phyloP scores from a whole-genome alignment of 2,113 vertebrate genomes.

The Saimiri boliviensis region DNA sequence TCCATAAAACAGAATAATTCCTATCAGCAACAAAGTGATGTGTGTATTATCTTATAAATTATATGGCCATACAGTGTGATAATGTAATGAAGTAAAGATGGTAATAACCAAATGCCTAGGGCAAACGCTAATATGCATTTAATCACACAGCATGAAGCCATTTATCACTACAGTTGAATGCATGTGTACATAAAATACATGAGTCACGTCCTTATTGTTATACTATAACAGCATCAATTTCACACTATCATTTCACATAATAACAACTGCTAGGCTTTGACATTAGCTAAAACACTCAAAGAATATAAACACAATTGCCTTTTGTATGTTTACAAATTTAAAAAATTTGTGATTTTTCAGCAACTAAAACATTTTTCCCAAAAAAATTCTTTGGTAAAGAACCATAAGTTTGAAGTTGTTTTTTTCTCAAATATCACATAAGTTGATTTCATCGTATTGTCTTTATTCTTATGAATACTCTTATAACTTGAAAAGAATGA shows the following conservation, averaged over 20 bases:
- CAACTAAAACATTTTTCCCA: not conserved
- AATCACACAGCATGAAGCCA: conserved; percentile 90
- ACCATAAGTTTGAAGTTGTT: not conserved
- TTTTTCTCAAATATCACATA: conserved; percentile 38
- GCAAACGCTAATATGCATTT: conserved; percentile 93
- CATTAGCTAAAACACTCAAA: conserved; percentile 82
- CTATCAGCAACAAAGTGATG: conserved; percentile 91
- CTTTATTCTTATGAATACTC: conserved; percentile 49
- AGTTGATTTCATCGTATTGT: conserved; percentile 12
- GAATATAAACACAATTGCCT: conserved; percentile 62
- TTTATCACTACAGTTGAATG: conserved; percentile 91
- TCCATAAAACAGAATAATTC: conserved; percentile 96
- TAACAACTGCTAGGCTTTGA: conserved; percentile 82
- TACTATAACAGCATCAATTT: conserved; percentile 88
- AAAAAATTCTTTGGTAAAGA: conserved; percentile 39
- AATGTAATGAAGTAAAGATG: conserved; percentile 93
- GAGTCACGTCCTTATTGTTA: conserved; percentile 88
- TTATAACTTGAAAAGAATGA: conserved; percentile 41
- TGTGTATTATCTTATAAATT: conserved; percentile 93
- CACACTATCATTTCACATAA: conserved; percentile 88
- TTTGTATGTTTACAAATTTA: conserved; percentile 65
- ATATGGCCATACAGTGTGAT: conserved; percentile 90
- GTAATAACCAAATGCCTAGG: conserved; percentile 92
- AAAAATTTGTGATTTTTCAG: conserved; percentile 21
- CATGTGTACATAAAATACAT: conserved; percentile 89